phyloP scores from a whole-genome alignment of 1,140 invertebrate genomes.

The Agraylea sexmaculata region DNA sequence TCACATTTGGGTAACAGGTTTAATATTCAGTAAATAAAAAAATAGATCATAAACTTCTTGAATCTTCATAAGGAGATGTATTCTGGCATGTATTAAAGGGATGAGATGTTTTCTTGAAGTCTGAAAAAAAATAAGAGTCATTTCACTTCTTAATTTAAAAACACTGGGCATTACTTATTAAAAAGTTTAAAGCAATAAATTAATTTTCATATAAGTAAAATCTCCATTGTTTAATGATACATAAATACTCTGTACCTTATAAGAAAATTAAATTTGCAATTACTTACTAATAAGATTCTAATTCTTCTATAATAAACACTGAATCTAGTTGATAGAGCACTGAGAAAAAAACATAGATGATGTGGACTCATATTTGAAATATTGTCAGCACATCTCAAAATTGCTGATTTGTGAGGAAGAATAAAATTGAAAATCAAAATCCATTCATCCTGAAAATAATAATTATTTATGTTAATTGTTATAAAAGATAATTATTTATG shows the following conservation, averaged over 20 bases:
- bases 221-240: neutral
- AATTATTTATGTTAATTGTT: slow-evolving; percentile 5
- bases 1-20: slow-evolving; percentile 44
- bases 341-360: slow-evolving; percentile 49
- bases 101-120: slow-evolving; percentile 43
- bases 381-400: slow-evolving; percentile 41
- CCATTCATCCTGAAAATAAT: slow-evolving; percentile 55
- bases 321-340: slow-evolving; percentile 46
- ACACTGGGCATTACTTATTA: too few species aligned
- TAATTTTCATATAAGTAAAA: too few species aligned
- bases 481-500: slow-evolving; percentile 12
- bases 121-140: slow-evolving; percentile 26
- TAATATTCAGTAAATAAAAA: slow-evolving; percentile 41
- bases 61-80: slow-evolving; percentile 46
- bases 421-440: slow-evolving; percentile 52
- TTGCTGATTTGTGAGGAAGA: slow-evolving; percentile 44
- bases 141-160: slow-evolving; percentile 3
- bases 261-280: neutral
- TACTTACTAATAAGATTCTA: slow-evolving; percentile 50
- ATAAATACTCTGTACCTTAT: neutral
- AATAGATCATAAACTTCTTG: slow-evolving; percentile 42
- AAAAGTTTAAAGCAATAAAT: too few species aligned
- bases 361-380: slow-evolving; percentile 43
- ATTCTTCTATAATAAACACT: slow-evolving; percentile 60
- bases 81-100: slow-evolving; percentile 42